phyloP scores from a whole-genome alignment of 2,113 vertebrate species.

The Cygnus buccinator region DNA sequence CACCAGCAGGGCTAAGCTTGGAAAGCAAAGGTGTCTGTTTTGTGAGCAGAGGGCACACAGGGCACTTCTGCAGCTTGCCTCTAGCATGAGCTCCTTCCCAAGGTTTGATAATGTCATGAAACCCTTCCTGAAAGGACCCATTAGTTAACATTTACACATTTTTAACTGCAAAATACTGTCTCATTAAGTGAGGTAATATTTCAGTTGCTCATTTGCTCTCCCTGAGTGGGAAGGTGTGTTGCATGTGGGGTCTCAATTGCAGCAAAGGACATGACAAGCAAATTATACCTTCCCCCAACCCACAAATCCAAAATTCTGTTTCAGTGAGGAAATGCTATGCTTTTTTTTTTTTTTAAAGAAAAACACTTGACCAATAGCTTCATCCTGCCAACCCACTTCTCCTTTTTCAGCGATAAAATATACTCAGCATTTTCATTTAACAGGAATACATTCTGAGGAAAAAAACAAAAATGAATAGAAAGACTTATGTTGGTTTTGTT shows the following conservation, averaged over 20 bases:
- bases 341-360: background rate
- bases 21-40: background rate
- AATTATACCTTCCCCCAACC: background rate
- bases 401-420: background rate
- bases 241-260: fast-evolving
- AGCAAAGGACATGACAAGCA: background rate
- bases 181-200: background rate
- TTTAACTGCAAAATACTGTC: background rate
- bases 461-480: background rate
- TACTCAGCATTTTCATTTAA: background rate
- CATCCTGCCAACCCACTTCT: background rate
- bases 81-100: background rate
- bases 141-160: background rate
- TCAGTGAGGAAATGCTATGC: background rate
- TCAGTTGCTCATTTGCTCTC: background rate
- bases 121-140: background rate
- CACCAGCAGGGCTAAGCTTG: background rate
- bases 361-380: background rate
- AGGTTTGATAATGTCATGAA: background rate
- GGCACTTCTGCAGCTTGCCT: background rate
- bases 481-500: background rate
- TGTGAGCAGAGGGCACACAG: background rate
- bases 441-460: background rate
- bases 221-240: background rate
- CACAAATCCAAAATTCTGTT: background rate